Base-by-base conservation (phyloP, 2,888 invertebrate genomes). In the Drosophila dives region DNA sequence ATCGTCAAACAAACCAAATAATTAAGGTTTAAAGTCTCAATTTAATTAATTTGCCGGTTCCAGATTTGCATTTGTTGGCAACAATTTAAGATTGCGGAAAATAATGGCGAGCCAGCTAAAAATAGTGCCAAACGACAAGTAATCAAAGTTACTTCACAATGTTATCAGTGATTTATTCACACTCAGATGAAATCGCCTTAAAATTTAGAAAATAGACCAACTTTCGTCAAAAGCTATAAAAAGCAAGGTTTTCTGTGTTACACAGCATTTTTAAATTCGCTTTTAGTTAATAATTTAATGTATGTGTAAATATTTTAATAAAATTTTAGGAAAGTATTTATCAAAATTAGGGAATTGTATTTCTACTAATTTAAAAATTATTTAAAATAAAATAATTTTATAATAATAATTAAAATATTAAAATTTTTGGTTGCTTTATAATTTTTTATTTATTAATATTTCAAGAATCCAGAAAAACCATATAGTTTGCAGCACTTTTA, bases 21-120 rank as follows among this genome's bases (percentile, higher is more conserved):
- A 70, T 45, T 59, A 34, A 55, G 34, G 32, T 71, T 62, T 53
- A 53, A 58, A 64, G 45, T 58, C 65, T 59, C 34, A 56, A 61
- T 34, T 32, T 51, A 51, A 15, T 26, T 58, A 23, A 67, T 45
- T 17, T 34, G 15, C 15, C 10, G 6, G 5, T 17, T 6, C 1
- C 7, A 53, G 17, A 15, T 66, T 48, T 29, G 12, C 38, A 32
- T 32, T 26, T 40, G 2, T 26, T 38, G 17, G 15, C 11, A 12
- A 42, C 36, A 50, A 23, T 32, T 36, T 17, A 26, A 38, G 36
- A 36, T 54, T 36, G 26, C 17, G 17, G 7, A n/a, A 48, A 48
- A 10, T 26, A 20, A 29, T 2, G 11, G 8, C 40, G n/a, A 26
- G 11, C 36, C 6, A 20, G 12, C 20, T 20, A 23, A 23, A 40